Percentiles rank a stretch among this genome's conserved stretches.
Conservation (phyloP, 2,888 invertebrate genomes). For the Drosophila atripex region DNA sequence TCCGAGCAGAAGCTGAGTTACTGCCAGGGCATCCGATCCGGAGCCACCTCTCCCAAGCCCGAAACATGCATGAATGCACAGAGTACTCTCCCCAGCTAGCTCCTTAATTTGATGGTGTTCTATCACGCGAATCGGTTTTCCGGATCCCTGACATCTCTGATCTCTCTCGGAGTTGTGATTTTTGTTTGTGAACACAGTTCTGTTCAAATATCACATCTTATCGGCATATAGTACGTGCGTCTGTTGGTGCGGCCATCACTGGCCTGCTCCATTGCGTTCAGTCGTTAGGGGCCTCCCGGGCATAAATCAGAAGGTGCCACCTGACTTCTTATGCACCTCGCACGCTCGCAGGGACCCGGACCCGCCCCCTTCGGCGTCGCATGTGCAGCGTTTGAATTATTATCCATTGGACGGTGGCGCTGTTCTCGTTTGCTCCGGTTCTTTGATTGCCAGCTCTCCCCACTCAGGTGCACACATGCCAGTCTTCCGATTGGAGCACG, state of each 20-base stretch:
- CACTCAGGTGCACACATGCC: conserved; percentile 23
- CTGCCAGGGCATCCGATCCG: background rate
- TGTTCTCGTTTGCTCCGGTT: conserved; percentile 53
- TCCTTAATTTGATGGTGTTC: conserved; percentile 78
- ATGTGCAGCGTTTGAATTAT: conserved; percentile 75
- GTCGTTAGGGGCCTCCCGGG: conserved; percentile 64
- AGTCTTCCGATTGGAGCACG: too few relatives aligned
- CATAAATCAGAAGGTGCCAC: conserved; percentile 54
- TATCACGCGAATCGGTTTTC: conserved; percentile 76
- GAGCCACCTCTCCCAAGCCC: conserved; percentile 26
- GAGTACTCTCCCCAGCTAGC: conserved; percentile 55
- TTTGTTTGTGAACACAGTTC: too few relatives aligned
- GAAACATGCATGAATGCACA: conserved; percentile 51
- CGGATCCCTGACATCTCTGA: background rate
- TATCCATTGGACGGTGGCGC: conserved; percentile 48
- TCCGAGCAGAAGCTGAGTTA: conserved; percentile 23
- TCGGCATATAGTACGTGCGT: too few relatives aligned
- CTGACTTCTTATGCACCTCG: conserved; percentile 26
- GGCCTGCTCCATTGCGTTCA: conserved; percentile 64
- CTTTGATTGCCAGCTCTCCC: conserved; percentile 66
- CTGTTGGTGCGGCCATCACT: too few relatives aligned
- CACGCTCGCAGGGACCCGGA: conserved; percentile 7
- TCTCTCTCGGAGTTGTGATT: too few relatives aligned
- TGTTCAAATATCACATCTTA: too few relatives aligned
- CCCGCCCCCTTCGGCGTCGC: conserved; percentile 47